Conservation (phyloP, 2,888 invertebrate genomes). For the Rapana venosa region DNA sequence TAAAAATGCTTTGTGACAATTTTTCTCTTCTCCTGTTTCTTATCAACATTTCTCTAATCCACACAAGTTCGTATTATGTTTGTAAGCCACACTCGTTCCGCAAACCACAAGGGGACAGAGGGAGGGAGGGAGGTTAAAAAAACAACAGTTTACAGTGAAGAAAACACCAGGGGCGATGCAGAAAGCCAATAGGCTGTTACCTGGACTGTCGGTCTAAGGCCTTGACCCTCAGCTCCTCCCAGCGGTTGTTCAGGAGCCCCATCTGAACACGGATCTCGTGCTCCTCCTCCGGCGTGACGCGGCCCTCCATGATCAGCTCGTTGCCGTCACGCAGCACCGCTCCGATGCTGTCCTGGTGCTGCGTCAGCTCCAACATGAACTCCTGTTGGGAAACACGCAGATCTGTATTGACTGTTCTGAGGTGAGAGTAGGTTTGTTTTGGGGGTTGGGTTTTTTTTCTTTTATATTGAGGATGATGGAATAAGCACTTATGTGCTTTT, state of each 20-base stretch:
- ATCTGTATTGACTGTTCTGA: neutral
- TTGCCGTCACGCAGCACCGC: slow-evolving; percentile 91
- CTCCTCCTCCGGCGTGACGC: slow-evolving; percentile 84
- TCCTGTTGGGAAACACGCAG: slow-evolving; percentile 78
- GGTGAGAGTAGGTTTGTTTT: too few relatives aligned
- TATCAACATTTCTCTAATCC: too few relatives aligned
- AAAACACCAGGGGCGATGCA: too few relatives aligned
- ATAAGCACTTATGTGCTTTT: too few relatives aligned
- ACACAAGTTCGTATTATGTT: too few relatives aligned
- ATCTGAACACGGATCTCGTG: slow-evolving; percentile 91
- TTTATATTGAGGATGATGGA: too few relatives aligned
- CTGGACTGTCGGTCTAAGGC: slow-evolving; percentile 89
- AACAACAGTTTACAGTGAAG: too few relatives aligned
- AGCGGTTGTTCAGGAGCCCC: slow-evolving; percentile 90
- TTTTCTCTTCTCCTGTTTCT: too few relatives aligned
- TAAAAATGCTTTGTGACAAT: too few relatives aligned
- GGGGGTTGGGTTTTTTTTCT: too few relatives aligned
- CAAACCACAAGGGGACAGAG: neutral
- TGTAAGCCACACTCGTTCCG: neutral
- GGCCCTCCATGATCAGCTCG: slow-evolving; percentile 84
- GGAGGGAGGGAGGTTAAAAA: too few relatives aligned
- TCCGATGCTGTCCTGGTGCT: slow-evolving; percentile 91
- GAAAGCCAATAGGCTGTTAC: slow-evolving; percentile 66
- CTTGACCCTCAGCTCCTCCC: slow-evolving; percentile 89
- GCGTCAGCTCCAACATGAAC: slow-evolving; percentile 90